Evolutionary conservation across 1,140 invertebrate genomes (phyloP), one percentile per base, ranked within the genome.

Genomic region (Globodera ellingtonae): DNA sequence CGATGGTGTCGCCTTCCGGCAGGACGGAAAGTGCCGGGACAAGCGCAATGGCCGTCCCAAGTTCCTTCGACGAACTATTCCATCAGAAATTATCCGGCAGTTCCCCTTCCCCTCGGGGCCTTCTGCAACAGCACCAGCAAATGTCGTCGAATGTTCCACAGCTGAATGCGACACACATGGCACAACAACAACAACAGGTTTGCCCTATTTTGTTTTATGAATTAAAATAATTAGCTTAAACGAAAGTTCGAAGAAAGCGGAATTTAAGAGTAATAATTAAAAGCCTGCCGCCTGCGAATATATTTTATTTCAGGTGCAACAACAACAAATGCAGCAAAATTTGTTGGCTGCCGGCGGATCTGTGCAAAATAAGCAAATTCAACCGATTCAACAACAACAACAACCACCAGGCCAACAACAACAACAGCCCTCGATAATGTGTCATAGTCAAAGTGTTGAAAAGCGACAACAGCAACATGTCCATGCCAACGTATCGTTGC

Each of bases 401-500:
- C 35, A 1, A 52, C 75, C 13, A 80, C 35, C 35, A 44, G 76
- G 35, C 79, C 78, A n/a, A 48, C 24, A 83, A 13, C 46, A 62
- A 13, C 79, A 65, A 48, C 79, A 70, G 18, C 76, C 56, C 15
- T 18, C 5, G 8, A 56, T 59, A 78, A 78, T 72, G 24, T 76
- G 21, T 66, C 81, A 18, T 24, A 52, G 24, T 18, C 35, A 35
- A 35, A 35, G 1, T 35, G 35, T 35, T 35, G 35, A 48, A 44
- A 83, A 83, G 15, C 80, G 78, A n/a, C 59, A 80, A 47, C 79
- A 85, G 75, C 81, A 80, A 7, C 35, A 35, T 70, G 67, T 47
- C 0, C 52, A 24, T 15, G 18, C 56, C 10, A 62, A 62, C 6
- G 56, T 62, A 18, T 18, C 56, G 56, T 15, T 62, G 10, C 56